Base-by-base conservation (phyloP, 2,888 invertebrate species). In the Cylindroiulus punctatus region DNA sequence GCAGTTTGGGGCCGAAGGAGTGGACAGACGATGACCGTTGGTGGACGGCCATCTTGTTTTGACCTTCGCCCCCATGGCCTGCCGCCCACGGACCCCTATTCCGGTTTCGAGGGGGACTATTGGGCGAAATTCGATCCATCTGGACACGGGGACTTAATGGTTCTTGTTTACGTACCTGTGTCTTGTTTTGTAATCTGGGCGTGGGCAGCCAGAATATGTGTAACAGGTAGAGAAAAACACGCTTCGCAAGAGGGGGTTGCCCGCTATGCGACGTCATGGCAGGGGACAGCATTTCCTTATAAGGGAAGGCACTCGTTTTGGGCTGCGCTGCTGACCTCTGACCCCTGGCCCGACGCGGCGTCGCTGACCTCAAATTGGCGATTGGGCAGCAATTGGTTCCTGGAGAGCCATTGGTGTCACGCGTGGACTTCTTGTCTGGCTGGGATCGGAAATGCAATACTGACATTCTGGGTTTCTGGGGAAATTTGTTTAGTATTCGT, bases 271-370 rank as follows among this genome's bases (percentile, higher is more conserved):
- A 65, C 65, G 65, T 65, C 65, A 65, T 65, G 4, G 65, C 26
- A n/a, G 22, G 65, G 65, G 65, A 65, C 65, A 65, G 65, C 65
- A 65, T 65, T 65, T 65, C 65, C 65, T 65, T 26, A 65, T 65
- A 65, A 65, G 65, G 65, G 26, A 65, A 65, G 26, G 26, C 26
- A 44, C 22, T 5, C 19, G 26, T 65, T 26, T 65, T 65, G 65
- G 65, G 65, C 65, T 65, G 26, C 22, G 10, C 26, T 22, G 1
- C 26, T 65, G 65, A n/a, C 65, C 65, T 65, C 26, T 65, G 65
- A 65, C 65, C 65, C 65, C 19, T 65, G 65, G 57, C 57, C 1
- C 22, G 42, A 10, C 42, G 42, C 47, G 47, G 52, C 19, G n/a
- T n/a, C n/a, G n/a, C 52, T 52, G 52, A 1, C 52, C 52, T n/a